A percentile compares a stretch with the other conserved stretches of the same genome.
Conservation (phyloP, 2,888 invertebrate genomes). For the Branchellion lobata region DNA sequence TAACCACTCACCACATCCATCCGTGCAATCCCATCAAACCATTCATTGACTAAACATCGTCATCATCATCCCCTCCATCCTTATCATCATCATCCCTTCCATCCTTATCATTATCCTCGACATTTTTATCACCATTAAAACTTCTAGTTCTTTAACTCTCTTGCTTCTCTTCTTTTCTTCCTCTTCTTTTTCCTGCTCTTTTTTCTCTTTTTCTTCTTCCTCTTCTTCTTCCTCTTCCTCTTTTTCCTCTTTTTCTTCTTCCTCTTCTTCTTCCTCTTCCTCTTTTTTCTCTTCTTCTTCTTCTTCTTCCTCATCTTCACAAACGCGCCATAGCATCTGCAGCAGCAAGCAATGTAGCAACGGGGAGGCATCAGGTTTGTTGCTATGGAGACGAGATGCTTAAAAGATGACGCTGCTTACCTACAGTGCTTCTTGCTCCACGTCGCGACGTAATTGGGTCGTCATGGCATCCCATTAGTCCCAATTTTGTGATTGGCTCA, state of each 20-base stretch:
- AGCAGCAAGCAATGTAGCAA: slow-evolving; percentile 6
- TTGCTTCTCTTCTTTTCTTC: slow-evolving; percentile 29
- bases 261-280: slow-evolving; percentile 21
- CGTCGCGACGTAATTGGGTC: too few species aligned
- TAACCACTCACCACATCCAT: too few species aligned
- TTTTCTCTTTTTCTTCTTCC: slow-evolving; percentile 34
- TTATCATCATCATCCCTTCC: slow-evolving; percentile 26
- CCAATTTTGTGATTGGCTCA: too few species aligned
- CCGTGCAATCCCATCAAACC: too few species aligned
- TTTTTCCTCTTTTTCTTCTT: slow-evolving; percentile 33
- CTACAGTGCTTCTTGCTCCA: too few species aligned
- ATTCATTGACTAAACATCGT: too few species aligned
- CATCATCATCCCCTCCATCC: slow-evolving; percentile 24
- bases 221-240: slow-evolving; percentile 26
- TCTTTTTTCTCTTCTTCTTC: slow-evolving; percentile 36
- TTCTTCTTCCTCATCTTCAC: slow-evolving; percentile 31
- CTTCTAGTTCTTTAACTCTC: background rate
- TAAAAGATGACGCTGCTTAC: slow-evolving; percentile 5
- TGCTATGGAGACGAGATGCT: slow-evolving; percentile 9
- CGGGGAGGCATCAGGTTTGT: background rate
- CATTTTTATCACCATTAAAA: background rate
- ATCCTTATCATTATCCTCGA: slow-evolving; percentile 24
- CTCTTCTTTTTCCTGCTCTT: slow-evolving; percentile 12
- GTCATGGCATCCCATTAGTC: too few species aligned
- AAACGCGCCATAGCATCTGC: background rate